A percentile compares a stretch with the other conserved stretches of the same genome.
Conservation (phyloP, 1,140 invertebrate genomes). For the Papilio polyxenes region DNA sequence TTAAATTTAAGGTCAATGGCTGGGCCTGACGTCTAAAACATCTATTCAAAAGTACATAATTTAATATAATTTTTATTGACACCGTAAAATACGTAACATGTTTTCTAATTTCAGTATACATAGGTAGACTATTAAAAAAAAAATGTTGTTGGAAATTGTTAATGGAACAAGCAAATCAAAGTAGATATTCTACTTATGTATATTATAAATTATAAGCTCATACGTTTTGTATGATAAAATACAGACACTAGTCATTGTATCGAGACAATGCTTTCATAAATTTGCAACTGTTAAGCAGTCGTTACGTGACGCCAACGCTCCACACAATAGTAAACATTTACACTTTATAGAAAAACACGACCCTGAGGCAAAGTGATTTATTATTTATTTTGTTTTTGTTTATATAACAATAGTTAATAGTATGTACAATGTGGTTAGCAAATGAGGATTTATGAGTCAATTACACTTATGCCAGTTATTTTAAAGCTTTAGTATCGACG, state of each 20-base stretch:
- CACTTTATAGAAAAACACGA: conserved; percentile 30
- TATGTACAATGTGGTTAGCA: not conserved
- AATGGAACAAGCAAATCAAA: not conserved
- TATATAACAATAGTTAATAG: not conserved
- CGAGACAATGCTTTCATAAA: conserved; percentile 52
- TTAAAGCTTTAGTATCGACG: not conserved
- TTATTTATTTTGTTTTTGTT: conserved; percentile 1
- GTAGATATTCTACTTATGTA: not conserved
- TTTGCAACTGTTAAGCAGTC: conserved; percentile 45
- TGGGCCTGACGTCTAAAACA: not conserved
- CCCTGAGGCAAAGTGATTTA: conserved; percentile 20
- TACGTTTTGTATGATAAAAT: conserved; percentile 39
- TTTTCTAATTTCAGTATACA: not conserved
- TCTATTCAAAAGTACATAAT: not conserved
- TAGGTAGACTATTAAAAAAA: too few species aligned
- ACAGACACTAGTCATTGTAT: conserved; percentile 46
- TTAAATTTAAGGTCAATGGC: not conserved
- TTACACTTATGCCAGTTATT: not conserved
- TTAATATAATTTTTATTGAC: not conserved
- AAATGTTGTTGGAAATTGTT: too few species aligned
- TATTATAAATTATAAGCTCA: not conserved
- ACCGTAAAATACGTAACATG: not conserved
- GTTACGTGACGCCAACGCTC: conserved; percentile 42
- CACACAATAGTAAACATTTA: conserved; percentile 45
- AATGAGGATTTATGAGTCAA: not conserved